Evolutionary conservation across 2,888 invertebrate species (phyloP).

Genomic region (Neria commutata): DNA sequence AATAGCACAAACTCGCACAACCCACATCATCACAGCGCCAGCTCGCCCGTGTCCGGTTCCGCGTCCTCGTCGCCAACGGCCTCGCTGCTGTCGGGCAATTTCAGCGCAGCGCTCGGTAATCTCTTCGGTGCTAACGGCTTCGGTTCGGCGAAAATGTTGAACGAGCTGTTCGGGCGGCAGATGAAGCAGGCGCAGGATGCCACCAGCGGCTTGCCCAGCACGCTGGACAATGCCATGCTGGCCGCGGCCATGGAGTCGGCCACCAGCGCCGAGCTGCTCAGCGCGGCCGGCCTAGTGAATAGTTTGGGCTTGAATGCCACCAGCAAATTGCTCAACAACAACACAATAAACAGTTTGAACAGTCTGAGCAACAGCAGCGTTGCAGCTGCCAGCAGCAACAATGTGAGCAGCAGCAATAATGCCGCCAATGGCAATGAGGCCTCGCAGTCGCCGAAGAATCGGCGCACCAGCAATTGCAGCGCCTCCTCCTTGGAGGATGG

Average conservation of each 20-base stretch:
- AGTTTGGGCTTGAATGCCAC: conserved; percentile 41
- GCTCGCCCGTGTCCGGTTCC: conserved; percentile 42
- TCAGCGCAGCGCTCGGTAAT: conserved; percentile 56
- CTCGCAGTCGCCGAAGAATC: conserved; percentile 40
- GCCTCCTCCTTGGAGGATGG: conserved; percentile 63
- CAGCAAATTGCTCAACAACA: conserved; percentile 49
- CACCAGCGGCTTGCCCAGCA: conserved; percentile 61
- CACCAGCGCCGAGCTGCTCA: conserved; percentile 60
- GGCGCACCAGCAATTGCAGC: conserved; percentile 51
- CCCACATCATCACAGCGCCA: conserved; percentile 15
- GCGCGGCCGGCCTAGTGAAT: conserved; percentile 56
- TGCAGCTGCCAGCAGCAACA: conserved; percentile 10
- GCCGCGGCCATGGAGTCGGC: conserved; percentile 61
- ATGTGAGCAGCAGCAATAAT: conserved; percentile 33
- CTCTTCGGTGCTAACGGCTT: conserved; percentile 84
- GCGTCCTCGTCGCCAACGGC: conserved; percentile 36
- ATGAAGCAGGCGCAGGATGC: conserved; percentile 74
- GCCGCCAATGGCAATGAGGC: conserved; percentile 32
- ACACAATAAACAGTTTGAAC: conserved; percentile 35
- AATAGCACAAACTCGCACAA: conserved; percentile 8
- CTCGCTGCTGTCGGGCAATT: conserved; percentile 45
- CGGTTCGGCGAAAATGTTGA: conserved; percentile 89
- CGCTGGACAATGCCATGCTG: conserved; percentile 63
- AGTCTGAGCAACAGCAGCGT: conserved; percentile 32
- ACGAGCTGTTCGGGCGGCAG: conserved; percentile 85